phyloP scores from a whole-genome alignment of 2,113 vertebrate species.

The Zootoca vivipara region DNA sequence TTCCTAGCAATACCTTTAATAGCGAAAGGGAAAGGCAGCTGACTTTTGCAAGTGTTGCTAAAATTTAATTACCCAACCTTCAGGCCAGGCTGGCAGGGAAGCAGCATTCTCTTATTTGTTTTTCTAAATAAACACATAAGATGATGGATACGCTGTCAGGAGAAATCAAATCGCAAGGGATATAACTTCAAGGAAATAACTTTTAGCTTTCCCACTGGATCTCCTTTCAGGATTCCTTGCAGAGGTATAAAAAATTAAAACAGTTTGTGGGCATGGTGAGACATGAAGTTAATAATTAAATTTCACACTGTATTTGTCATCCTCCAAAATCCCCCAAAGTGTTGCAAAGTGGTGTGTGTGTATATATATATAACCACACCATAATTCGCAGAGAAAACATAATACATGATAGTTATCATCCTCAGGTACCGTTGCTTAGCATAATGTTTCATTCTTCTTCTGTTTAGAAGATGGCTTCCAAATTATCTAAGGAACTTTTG shows the following conservation, averaged over 20 bases:
- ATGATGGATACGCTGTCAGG: slow-evolving; percentile 74
- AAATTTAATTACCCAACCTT: slow-evolving; percentile 62
- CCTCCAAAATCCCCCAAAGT: slow-evolving; percentile 47
- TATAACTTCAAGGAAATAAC: slow-evolving; percentile 70
- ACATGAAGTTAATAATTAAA: slow-evolving; percentile 50
- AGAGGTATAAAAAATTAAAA: slow-evolving; percentile 64
- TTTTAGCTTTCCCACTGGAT: slow-evolving; percentile 59
- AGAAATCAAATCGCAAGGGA: slow-evolving; percentile 69
- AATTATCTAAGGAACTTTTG: background rate
- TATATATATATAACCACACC: background rate
- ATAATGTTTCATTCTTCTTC: background rate
- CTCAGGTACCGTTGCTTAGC: background rate
- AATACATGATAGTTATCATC: slow-evolving; percentile 6
- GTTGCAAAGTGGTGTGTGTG: slow-evolving; percentile 5
- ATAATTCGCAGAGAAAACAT: slow-evolving; percentile 32
- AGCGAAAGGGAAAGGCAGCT: slow-evolving; percentile 59
- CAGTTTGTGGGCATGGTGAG: slow-evolving; percentile 50
- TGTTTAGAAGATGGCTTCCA: background rate
- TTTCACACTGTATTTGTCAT: slow-evolving; percentile 51
- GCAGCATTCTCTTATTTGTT: slow-evolving; percentile 70
- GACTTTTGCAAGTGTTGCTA: slow-evolving; percentile 62
- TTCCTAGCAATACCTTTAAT: slow-evolving; percentile 53
- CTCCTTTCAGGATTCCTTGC: slow-evolving; percentile 47
- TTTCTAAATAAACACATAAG: slow-evolving; percentile 73
- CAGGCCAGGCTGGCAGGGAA: slow-evolving; percentile 67